Evolutionary conservation across 2,888 invertebrate genomes (phyloP), one percentile per base, ranked within the genome.

Genomic region (Limnephilus marmoratus): DNA sequence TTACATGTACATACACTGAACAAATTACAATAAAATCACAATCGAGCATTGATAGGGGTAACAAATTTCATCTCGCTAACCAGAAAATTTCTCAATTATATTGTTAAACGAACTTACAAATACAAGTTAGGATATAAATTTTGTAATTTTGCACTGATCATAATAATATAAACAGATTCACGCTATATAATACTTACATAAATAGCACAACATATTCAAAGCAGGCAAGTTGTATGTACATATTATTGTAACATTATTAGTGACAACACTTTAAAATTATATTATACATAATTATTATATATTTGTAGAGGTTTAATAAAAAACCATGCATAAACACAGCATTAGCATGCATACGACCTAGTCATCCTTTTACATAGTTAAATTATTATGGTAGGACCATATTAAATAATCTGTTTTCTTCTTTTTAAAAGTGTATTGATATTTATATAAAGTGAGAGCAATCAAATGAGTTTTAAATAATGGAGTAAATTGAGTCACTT

Each of bases 201-300:
- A 68, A 68, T 68, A 68, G 68, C 68, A 68, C 68, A 68, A 68
- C n/a, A 68, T 68, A 68, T 68, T 68, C n/a, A 68, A 68, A 68
- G 68, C 68, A 68, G 68, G 68, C 68, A 68, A 24, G 68, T 68
- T 68, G 24, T 68, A n/a, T 68, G 24, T 68, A 68, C 68, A 68
- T 68, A n/a, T 68, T 53, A 53, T 53, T 4, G 53, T 53, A 53
- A 18, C 7, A 53, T 53, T 68, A 68, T 24, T 68, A 68, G 68
- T n/a, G 68, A n/a, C 68, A 68, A 68, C 68, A 68, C 7, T n/a
- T 68, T 68, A 18, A 68, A 9, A 24, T 68, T 9, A 68, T 68
- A 68, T 24, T 1, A 24, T 31, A 2, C 31, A 31, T 24, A 68
- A 68, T 68, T 68, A 68, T 68, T 68, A 7, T n/a, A 68, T 24